Conservation (phyloP, 1,140 invertebrate genomes). For the Vanessa tameamea region DNA sequence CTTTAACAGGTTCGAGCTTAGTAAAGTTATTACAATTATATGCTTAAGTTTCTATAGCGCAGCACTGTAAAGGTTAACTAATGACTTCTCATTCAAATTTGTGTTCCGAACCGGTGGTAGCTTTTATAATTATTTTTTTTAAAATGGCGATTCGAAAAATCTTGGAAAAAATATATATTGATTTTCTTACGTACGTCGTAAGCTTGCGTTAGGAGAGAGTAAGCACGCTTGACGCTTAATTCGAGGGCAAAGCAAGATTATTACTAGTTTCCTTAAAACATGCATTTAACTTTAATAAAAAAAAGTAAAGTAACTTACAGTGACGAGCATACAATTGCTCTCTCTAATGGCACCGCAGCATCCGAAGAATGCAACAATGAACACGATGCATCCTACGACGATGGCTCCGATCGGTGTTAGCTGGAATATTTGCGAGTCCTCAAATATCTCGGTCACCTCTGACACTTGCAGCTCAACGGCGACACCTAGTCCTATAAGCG, state of each 20-base stretch:
- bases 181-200: no score
- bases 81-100: no score
- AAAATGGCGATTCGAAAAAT: no score
- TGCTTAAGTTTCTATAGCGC: no score
- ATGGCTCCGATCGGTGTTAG: slow-evolving; percentile 89
- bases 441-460: slow-evolving; percentile 84
- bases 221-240: neutral
- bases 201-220: no score
- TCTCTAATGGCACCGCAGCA: slow-evolving; percentile 94
- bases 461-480: slow-evolving; percentile 88
- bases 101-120: no score
- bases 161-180: neutral
- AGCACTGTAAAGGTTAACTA: no score
- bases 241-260: no score
- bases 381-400: slow-evolving; percentile 88
- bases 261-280: no score
- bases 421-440: slow-evolving; percentile 81
- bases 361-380: slow-evolving; percentile 93
- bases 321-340: slow-evolving; percentile 92
- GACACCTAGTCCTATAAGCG: slow-evolving; percentile 88
- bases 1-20: no score
- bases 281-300: no score
- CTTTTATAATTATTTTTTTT: no score
- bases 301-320: slow-evolving; percentile 80
- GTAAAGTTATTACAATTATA: neutral